Conservation (phyloP, 2,797 vertebrate genomes). For the Crax fasciolata region DNA sequence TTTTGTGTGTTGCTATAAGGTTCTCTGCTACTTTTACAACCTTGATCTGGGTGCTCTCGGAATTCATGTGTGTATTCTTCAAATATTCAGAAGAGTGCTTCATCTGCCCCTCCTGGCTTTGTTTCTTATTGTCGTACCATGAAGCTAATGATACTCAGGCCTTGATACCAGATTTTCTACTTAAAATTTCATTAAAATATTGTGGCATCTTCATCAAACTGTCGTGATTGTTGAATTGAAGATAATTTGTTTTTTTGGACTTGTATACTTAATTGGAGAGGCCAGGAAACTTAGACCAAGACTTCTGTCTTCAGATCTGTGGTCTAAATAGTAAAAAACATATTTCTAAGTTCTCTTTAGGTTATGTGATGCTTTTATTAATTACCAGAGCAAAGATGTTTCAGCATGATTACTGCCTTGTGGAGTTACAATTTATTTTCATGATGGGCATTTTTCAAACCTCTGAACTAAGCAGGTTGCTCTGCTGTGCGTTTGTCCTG, state of each 20-base stretch:
- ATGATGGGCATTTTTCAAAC: neutral
- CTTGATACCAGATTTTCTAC: neutral
- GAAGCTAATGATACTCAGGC: neutral
- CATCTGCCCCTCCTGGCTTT: neutral
- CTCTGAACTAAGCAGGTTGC: neutral
- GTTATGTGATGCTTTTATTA: neutral
- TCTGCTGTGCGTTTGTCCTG: neutral
- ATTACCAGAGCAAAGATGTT: neutral
- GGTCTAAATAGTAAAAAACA: neutral
- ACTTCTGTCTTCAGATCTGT: neutral
- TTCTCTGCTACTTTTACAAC: neutral
- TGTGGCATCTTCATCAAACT: neutral
- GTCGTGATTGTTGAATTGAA: neutral
- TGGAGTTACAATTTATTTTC: neutral
- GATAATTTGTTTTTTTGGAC: neutral
- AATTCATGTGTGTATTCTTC: neutral
- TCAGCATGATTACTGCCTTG: neutral
- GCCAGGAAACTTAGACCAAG: neutral
- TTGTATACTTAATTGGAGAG: neutral
- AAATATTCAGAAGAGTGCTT: neutral
- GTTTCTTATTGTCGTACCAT: neutral
- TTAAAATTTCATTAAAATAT: neutral
- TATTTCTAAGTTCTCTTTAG: neutral
- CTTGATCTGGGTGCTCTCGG: neutral
- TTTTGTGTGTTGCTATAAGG: fast-evolving